These are phyloP conservation scores for Myiotriccus ornatus DNA, from an alignment of 2,797 vertebrate genomes.

Conservation along the genomic window DNA sequence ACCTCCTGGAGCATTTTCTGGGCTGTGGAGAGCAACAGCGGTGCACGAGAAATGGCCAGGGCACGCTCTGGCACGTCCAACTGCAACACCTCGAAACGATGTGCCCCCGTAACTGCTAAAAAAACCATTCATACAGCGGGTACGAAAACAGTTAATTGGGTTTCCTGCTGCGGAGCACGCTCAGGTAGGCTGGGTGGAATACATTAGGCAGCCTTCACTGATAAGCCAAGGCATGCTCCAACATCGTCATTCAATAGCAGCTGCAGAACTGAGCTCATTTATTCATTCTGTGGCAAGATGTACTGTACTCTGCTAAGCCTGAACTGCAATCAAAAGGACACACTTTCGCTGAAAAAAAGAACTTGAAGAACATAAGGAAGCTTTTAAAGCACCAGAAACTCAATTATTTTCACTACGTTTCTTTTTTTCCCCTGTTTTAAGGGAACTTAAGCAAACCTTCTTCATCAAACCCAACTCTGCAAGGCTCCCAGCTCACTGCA, in stretches of 20 bases:
- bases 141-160: background rate
- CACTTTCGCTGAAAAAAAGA: background rate
- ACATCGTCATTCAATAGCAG: slow-evolving; percentile 48
- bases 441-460: background rate
- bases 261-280: slow-evolving; percentile 49
- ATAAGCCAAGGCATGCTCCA: slow-evolving; percentile 50
- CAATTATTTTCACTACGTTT: slow-evolving; percentile 34
- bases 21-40: background rate
- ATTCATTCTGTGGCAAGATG: slow-evolving; percentile 44
- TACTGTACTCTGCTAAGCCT: slow-evolving; percentile 36
- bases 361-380: slow-evolving; percentile 41
- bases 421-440: background rate
- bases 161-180: background rate
- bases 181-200: slow-evolving; percentile 49
- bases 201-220: slow-evolving; percentile 34
- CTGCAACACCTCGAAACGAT: background rate
- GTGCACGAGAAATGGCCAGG: background rate
- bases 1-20: background rate
- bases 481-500: background rate
- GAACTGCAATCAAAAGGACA: slow-evolving; percentile 56
- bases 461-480: background rate
- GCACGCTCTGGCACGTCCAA: background rate
- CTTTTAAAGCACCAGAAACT: slow-evolving; percentile 55
- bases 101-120: background rate
- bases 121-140: background rate